Evolutionary conservation across 2,113 vertebrate species (phyloP).

Genomic region (Eublepharis macularius): DNA sequence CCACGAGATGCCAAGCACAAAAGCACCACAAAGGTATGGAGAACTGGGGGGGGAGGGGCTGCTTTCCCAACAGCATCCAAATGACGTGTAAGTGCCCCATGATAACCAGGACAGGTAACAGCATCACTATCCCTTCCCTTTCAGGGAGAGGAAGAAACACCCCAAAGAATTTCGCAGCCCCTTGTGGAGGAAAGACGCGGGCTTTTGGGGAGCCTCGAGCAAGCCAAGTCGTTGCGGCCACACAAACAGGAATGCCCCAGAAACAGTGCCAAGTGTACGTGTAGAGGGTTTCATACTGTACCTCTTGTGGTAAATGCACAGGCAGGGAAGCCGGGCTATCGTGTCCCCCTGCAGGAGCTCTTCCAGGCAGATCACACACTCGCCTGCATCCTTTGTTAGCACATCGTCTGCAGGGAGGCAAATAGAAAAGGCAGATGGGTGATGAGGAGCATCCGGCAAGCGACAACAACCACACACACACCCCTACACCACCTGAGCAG

Average conservation of each 20-base stretch:
- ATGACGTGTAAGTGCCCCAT: too few relatives aligned
- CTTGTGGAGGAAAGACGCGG: too few relatives aligned
- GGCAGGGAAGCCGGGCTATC: constrained; percentile 98
- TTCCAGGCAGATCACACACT: constrained; percentile 99
- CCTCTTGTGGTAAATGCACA: constrained; percentile 99
- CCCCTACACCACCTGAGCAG: neutral
- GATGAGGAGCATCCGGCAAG: rapidly evolving
- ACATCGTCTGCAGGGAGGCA: constrained; percentile 86
- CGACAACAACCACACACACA: neutral
- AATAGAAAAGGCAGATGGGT: rapidly evolving
- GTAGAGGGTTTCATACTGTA: constrained; percentile 54
- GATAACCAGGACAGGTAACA: neutral
- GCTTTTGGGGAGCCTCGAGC: neutral
- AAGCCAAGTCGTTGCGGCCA: too few relatives aligned
- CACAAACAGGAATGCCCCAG: neutral
- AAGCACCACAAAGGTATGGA: too few relatives aligned
- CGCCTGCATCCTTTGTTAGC: constrained; percentile 94
- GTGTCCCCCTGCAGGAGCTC: constrained; percentile 98
- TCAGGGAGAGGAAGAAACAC: neutral
- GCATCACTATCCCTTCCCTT: too few relatives aligned
- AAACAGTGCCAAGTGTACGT: neutral
- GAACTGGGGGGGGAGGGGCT: too few relatives aligned
- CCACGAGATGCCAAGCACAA: too few relatives aligned
- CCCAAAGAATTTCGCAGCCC: neutral
- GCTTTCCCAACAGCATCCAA: too few relatives aligned